A percentile compares a stretch with the other conserved stretches of the same genome.
Evolutionary conservation across 2,113 vertebrate species (phyloP).

Genomic region (Perca flavescens): DNA sequence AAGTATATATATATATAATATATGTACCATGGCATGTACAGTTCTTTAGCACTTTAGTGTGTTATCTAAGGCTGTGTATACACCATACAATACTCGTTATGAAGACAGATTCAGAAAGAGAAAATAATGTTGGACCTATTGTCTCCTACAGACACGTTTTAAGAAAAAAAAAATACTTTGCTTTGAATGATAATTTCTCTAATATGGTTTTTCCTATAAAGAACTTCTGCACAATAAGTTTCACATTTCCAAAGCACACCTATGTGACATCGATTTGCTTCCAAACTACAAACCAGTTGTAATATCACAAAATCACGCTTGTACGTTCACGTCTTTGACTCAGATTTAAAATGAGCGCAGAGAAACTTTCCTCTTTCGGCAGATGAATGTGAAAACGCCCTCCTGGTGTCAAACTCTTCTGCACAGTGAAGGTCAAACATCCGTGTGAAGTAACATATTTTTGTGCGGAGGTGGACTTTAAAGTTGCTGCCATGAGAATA

Average conservation of each 20-base stretch:
- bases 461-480: neutral
- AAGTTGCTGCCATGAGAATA: neutral
- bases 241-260: neutral
- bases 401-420: neutral
- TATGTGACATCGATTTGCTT: neutral
- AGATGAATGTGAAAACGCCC: neutral
- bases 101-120: too few relatives aligned
- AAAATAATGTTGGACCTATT: too few relatives aligned
- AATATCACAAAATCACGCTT: neutral
- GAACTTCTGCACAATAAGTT: too few relatives aligned
- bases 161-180: neutral
- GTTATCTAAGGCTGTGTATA: too few relatives aligned
- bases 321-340: too few relatives aligned
- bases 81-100: too few relatives aligned
- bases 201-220: too few relatives aligned
- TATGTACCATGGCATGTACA: neutral
- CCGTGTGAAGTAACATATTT: neutral
- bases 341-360: too few relatives aligned
- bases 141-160: neutral
- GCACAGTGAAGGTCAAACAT: neutral
- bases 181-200: too few relatives aligned
- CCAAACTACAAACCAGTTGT: neutral
- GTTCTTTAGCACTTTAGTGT: too few relatives aligned
- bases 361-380: neutral
- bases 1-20: too few relatives aligned